A percentile compares a stretch with the other conserved stretches of the same genome.
phyloP scores from a whole-genome alignment of 2,888 invertebrate species.

The Germaria angustata region DNA sequence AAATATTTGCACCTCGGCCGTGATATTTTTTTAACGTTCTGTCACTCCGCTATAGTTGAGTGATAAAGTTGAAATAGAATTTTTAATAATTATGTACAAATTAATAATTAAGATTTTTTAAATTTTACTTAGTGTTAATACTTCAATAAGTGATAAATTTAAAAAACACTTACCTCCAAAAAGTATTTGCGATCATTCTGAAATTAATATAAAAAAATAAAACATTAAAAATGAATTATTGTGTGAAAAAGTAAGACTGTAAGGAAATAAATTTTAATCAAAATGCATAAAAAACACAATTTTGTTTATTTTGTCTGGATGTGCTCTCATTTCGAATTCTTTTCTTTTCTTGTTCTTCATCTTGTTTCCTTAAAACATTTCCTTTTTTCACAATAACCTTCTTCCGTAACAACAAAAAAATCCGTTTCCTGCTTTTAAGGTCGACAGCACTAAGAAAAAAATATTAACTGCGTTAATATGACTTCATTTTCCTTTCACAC shows the following conservation, averaged over 20 bases:
- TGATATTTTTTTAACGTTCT: no score
- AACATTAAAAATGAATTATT: no score
- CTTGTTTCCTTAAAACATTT: constrained; percentile 30
- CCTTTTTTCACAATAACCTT: constrained; percentile 37
- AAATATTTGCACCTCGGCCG: no score
- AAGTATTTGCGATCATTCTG: not conserved
- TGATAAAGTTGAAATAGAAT: no score
- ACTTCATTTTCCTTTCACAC: constrained; percentile 25
- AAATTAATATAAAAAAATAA: not conserved
- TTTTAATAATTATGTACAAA: no score
- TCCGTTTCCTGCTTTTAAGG: constrained; percentile 58
- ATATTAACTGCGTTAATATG: constrained; percentile 1
- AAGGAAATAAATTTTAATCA: no score
- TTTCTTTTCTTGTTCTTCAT: not conserved
- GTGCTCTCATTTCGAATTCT: not conserved
- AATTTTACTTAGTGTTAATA: no score
- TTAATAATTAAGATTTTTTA: no score
- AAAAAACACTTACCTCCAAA: not conserved
- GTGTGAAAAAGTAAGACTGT: no score
- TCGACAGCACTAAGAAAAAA: not conserved
- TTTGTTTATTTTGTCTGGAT: not conserved
- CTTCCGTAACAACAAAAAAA: constrained; percentile 48
- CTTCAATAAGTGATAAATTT: not conserved
- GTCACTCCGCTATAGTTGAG: no score
- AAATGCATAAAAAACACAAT: not conserved